A percentile compares a stretch with the other conserved stretches of the same genome.
Evolutionary conservation across 1,140 invertebrate species (phyloP).

Genomic region (Patella vulgata): DNA sequence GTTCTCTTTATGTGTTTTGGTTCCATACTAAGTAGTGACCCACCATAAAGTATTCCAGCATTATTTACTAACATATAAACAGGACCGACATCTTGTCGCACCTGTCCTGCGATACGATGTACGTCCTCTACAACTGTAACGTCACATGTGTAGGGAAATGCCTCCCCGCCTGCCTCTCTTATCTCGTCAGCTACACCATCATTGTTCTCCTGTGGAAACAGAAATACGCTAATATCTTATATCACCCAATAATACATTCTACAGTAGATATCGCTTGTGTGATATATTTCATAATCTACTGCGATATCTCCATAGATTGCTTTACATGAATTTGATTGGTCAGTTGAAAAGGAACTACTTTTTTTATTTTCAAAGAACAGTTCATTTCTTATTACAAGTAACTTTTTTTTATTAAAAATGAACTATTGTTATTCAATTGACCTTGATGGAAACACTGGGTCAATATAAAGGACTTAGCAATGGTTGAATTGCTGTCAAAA

Average conservation of each 20-base stretch:
- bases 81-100: slow-evolving; percentile 82
- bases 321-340: too few species aligned
- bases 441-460: too few species aligned
- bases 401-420: too few species aligned
- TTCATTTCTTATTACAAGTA: too few species aligned
- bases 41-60: slow-evolving; percentile 88
- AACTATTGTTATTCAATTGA: too few species aligned
- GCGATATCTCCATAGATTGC: slow-evolving; percentile 70
- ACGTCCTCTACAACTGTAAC: slow-evolving; percentile 53
- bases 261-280: too few species aligned
- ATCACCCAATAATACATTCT: too few species aligned
- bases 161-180: slow-evolving; percentile 37
- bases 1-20: slow-evolving; percentile 75
- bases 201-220: slow-evolving; percentile 72
- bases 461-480: too few species aligned
- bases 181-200: slow-evolving; percentile 64
- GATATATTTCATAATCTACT: slow-evolving; percentile 76
- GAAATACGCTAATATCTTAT: slow-evolving; percentile 79
- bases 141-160: slow-evolving; percentile 53
- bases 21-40: slow-evolving; percentile 81
- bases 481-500: too few species aligned
- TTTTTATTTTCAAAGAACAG: too few species aligned
- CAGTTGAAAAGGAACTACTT: too few species aligned
- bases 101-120: slow-evolving; percentile 32
- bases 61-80: slow-evolving; percentile 92